Evolutionary conservation across 1,140 invertebrate species (phyloP), one percentile per base, ranked within the genome.

Genomic region (Platyscapa corneri): DNA sequence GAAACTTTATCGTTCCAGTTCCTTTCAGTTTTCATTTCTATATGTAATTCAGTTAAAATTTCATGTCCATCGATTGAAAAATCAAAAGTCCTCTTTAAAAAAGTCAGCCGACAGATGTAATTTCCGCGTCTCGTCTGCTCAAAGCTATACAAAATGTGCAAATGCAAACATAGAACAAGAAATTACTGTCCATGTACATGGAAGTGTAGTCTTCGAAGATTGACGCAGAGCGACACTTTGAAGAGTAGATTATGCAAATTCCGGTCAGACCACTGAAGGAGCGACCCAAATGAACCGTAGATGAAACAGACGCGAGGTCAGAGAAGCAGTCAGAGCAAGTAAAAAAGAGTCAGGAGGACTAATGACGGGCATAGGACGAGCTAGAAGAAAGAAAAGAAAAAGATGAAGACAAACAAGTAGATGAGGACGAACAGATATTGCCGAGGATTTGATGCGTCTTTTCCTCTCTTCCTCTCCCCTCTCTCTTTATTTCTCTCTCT

Each of bases 201-300:
- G 32, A 30, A 3, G 7, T 30, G n/a, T 67, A 6, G 3, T 70
- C 32, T 37, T 3, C 3, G n/a, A 37, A 56, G 23, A 78, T 78
- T 34, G 30, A 53, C 32, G 5, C n/a, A 49, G n/a, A 78, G 3
- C 76, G 32, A 49, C 64, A 81, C 64, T 42, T 81, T 65, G 64
- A 74, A 82, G 65, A 82, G n/a, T 64, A 64, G 70, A 76, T 83
- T 76, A 75, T 76, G 53, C 82, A 64, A 83, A 82, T 60, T 34
- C 14, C 49, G 14, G 16, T 27, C 7, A 23, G 46, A 7, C 18
- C 23, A 10, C 14, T 56, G n/a, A 37, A 56, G 76, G 46, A 56
- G 46, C 76, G 76, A 56, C 49, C 30, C 67, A 70, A 70, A 70
- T 70, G 18, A 37, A 70, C 14, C 67, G 67, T 70, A 70, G 32